These are phyloP conservation scores for Meleagris gallopavo DNA, from an alignment of 2,113 vertebrate species.

Conservation along the genomic window DNA sequence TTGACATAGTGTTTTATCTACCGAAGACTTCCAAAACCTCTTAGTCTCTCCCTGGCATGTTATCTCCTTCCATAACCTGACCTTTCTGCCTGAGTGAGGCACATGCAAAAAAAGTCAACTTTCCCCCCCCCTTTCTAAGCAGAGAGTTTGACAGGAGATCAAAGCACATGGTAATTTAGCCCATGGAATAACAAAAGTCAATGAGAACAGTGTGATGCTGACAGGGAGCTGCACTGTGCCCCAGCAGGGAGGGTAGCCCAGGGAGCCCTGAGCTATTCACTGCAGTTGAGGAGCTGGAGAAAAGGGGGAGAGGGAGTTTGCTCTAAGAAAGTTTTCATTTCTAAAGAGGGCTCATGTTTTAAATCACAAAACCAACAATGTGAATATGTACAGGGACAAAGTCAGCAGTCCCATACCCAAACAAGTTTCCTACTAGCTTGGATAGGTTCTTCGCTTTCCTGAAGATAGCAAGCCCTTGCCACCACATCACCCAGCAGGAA, in stretches of 20 bases:
- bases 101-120: neutral
- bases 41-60: neutral
- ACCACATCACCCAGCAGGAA: neutral
- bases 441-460: neutral
- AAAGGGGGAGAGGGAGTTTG: neutral
- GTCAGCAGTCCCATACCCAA: neutral
- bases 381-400: neutral
- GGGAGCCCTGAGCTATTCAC: neutral
- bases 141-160: neutral
- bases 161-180: conserved; percentile 11
- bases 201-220: conserved; percentile 33
- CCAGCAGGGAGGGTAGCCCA: neutral
- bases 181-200: conserved; percentile 37
- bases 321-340: neutral
- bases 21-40: neutral
- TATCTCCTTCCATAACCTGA: neutral
- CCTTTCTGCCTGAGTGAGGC: neutral
- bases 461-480: neutral
- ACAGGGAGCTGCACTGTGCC: neutral
- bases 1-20: neutral
- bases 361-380: conserved; percentile 13
- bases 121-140: neutral
- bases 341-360: neutral
- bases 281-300: neutral
- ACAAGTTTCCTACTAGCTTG: neutral